Evolutionary conservation across 2,113 vertebrate species (phyloP), one percentile per base, ranked within the genome.

Genomic region (Gila orcuttii): DNA sequence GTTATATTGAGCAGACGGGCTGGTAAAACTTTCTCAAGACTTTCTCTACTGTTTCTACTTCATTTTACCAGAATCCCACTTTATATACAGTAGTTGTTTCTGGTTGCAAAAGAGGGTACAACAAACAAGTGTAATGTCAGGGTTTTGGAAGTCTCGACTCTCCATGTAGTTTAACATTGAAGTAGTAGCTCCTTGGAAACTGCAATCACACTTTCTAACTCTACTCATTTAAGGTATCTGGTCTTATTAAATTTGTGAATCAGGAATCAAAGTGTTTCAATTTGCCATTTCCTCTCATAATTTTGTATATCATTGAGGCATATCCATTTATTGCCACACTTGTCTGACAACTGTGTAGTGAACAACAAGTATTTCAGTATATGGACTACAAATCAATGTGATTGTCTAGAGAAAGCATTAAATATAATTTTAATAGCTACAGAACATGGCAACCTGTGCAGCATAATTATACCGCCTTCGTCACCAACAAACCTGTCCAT

Each of bases 1-100:
- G 85, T 28, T 82, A n/a, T 33, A 52, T 11, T 28, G 45, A 52
- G 17, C 50, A 77, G 50, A 55, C 15, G 17, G 45, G 28, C 42
- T 69, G 28, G 62, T 15, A 21, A 68, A 82, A 82, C 79, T 21
- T 52, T 69, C 64, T 66, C 55, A 77, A 25, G 74, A 47, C 45
- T 28, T 28, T 28, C 28, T 28, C 28, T 50, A 28, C 66, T 55
- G 68, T 50, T 13, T 45, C 21, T 17, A 57, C 60, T 52, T 45
- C 3, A 47, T 47, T 47, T 25, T 2, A 75, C 10, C 11, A 17
- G n/a, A 75, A 25, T 33, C 47, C 0, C 15, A 77, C 10, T 33
- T 52, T 68, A 60, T 55, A 25, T 42, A 57, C 55, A 57, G 55
- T 57, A 36, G 31, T 13, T 60, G 33, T 79, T 39, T 79, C 17